Conservation (phyloP, 2,797 vertebrate genomes). For the Sebastes diaconus region DNA sequence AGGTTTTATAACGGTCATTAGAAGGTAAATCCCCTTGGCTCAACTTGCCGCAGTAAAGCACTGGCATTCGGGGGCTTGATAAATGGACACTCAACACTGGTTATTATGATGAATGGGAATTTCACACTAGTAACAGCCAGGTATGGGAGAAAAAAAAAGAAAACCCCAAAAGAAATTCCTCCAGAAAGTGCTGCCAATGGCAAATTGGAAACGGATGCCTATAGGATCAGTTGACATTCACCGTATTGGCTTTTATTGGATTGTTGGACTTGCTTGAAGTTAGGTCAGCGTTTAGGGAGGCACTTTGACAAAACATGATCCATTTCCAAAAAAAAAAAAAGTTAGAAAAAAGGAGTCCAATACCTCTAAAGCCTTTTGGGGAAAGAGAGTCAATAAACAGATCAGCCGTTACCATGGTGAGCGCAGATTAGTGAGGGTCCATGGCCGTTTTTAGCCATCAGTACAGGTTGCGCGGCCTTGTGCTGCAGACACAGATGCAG, state of each 20-base stretch:
- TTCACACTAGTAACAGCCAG: constrained; percentile 73
- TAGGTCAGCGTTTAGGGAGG: constrained; percentile 2
- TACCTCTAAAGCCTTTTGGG: not conserved
- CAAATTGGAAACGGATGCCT: constrained; percentile 74
- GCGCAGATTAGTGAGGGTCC: constrained; percentile 20
- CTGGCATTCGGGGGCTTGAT: constrained; percentile 69
- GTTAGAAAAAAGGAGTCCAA: constrained; percentile 34
- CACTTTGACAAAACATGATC: constrained; percentile 26
- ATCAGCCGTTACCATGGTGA: constrained; percentile 34
- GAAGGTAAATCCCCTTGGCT: constrained; percentile 65
- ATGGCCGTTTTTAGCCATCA: constrained; percentile 10
- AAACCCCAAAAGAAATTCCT: constrained; percentile 39
- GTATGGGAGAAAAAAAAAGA: constrained; percentile 40
- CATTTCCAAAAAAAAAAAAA: constrained; percentile 33
- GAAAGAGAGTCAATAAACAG: constrained; percentile 47
- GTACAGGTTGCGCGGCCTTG: constrained; percentile 4
- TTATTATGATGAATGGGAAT: constrained; percentile 86
- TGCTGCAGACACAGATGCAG: constrained; percentile 26
- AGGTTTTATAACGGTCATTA: constrained; percentile 65
- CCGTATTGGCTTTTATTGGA: constrained; percentile 60
- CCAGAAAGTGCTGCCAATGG: constrained; percentile 67
- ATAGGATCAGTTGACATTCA: constrained; percentile 65
- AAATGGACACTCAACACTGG: constrained; percentile 81
- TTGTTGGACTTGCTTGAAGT: constrained; percentile 53
- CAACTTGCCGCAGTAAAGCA: constrained; percentile 57